Evolutionary conservation across 2,113 vertebrate genomes (phyloP), one percentile per base, ranked within the genome.

Genomic region (Garra rufa): DNA sequence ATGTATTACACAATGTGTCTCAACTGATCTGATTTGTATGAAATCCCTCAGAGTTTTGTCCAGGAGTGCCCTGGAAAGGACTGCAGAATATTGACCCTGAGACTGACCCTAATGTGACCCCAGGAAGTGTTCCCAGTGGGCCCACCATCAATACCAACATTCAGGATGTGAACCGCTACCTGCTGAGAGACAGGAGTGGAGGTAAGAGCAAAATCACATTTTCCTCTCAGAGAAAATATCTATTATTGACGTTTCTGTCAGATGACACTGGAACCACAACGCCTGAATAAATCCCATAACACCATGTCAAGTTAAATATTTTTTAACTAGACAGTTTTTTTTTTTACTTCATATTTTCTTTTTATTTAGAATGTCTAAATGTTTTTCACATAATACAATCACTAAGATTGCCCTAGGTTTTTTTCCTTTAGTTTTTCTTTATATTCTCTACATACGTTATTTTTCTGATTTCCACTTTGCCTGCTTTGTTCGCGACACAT

Each of bases 111-210:
- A 98, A 99, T 85, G 97, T 98, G 93, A 99, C 98, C 85, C 98
- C 98, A 88, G 98, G 98, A 85, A 99, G 98, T 50, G 98, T 99
- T 89, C 97, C 97, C 55, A 98, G 96, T 0, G 97, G 98, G 85
- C 98, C 98, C 4, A 98, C 97, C 87, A 99, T 99, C 90, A 99
- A 99, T 90, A 99, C 98, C 92, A 99, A 97, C 69, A 99, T 99
- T 82, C 98, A 99, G 79, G 98, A 99, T 81, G 98, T 99, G 86
- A 99, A 99, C 92, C 96, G 98, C 90, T 99, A 99, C 94, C 96
- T 99, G 89, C 96, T 99, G 90, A 89, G 95, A 59, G 95, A 95
- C 93, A 96, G 98, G 85, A 99, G 96, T 86, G 97, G 97, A 97
- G 98, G 98, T 99, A 92, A 76, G 88, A 80, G 57, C 11, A 52